Evolutionary conservation across 2,797 vertebrate species (phyloP).

Genomic region (Florisuga fusca): DNA sequence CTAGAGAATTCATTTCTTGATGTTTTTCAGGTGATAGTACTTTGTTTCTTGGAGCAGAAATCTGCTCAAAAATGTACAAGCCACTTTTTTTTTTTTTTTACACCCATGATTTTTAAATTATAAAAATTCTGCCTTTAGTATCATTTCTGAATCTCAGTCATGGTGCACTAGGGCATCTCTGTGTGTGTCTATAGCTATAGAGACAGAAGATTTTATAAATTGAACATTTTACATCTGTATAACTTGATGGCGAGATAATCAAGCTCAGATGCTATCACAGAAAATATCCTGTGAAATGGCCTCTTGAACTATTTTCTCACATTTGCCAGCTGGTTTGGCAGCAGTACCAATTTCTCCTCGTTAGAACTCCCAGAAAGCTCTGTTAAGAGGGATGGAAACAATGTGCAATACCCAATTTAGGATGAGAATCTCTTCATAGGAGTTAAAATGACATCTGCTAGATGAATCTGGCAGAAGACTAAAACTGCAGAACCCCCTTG

Average conservation of each 20-base stretch:
- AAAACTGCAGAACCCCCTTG: background rate
- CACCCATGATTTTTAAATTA: background rate
- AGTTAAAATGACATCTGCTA: conserved; percentile 16
- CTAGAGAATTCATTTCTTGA: background rate
- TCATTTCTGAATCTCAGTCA: background rate
- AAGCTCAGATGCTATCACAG: conserved; percentile 2
- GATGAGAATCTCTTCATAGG: background rate
- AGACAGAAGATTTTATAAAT: background rate
- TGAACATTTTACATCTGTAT: background rate
- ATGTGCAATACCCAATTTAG: background rate
- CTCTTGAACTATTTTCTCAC: background rate
- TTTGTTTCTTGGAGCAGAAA: background rate
- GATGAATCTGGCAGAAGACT: background rate
- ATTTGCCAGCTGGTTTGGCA: conserved; percentile 13
- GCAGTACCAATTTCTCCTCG: background rate
- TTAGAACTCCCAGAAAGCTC: background rate
- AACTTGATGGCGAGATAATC: conserved; percentile 18
- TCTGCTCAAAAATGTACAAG: background rate
- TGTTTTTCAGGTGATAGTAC: background rate
- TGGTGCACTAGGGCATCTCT: background rate
- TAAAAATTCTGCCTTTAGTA: background rate
- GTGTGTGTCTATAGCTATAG: background rate
- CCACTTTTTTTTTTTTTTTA: fast-evolving
- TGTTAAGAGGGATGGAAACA: background rate
- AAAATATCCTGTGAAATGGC: background rate